Percentiles rank a stretch among this genome's conserved stretches.
phyloP scores from a whole-genome alignment of 30 jellyfish, hydroid and myxozoan genomes.

The Aurelia aurita region DNA sequence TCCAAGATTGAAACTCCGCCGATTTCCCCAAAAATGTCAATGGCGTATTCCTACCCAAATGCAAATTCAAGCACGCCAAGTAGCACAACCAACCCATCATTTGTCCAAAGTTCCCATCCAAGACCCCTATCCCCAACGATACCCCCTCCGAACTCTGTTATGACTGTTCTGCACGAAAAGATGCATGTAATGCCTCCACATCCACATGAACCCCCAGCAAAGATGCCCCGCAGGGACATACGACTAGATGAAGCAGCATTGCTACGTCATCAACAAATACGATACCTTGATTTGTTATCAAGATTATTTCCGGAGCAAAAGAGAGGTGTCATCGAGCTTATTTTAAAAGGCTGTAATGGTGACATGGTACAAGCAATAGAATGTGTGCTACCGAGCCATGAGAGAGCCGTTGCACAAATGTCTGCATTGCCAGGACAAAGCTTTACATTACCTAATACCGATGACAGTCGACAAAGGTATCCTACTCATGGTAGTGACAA shows the following conservation, averaged over 20 bases:
- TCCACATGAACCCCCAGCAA: conserved; percentile 80
- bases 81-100: neutral
- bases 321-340: conserved; percentile 93
- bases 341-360: conserved; percentile 94
- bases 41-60: conserved; percentile 23
- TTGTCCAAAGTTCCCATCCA: conserved; percentile 1
- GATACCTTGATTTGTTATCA: conserved; percentile 79
- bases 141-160: conserved; percentile 13
- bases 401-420: conserved; percentile 95
- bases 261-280: conserved; percentile 79
- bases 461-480: conserved; percentile 57
- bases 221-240: conserved; percentile 88
- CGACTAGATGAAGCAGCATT: conserved; percentile 75
- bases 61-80: neutral
- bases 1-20: conserved; percentile 31
- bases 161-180: conserved; percentile 32
- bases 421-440: conserved; percentile 90
- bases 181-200: conserved; percentile 49
- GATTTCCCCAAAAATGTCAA: conserved; percentile 35
- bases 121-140: conserved; percentile 32
- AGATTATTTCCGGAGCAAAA: conserved; percentile 97
- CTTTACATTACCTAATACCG: conserved; percentile 74
- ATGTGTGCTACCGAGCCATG: conserved; percentile 98
- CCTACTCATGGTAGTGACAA: conserved; percentile 66
- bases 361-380: conserved; percentile 99